Evolutionary conservation across 2,113 vertebrate species (phyloP), one percentile per base, ranked within the genome.

Genomic region (Excalfactoria chinensis): DNA sequence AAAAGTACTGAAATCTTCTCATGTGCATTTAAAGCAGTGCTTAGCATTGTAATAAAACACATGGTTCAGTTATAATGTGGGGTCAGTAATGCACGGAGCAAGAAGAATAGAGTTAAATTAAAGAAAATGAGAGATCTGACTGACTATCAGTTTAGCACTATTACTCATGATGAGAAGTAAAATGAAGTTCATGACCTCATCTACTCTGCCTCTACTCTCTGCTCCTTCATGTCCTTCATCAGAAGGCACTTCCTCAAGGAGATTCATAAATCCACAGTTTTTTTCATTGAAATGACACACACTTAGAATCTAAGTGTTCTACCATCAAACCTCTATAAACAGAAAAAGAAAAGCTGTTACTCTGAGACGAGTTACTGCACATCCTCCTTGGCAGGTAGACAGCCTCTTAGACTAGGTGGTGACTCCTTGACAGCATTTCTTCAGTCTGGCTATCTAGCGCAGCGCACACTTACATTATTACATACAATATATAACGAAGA

Each of bases 101-200:
- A 89, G 91, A 86, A 96, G 93, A 88, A 93, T 71, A 77, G 75
- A 12, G 35, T 96, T 96, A 96, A 95, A 96, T 95, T 96, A 96
- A 95, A 89, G 94, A 94, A 96, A 96, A 96, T 93, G 94, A 93
- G 93, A 88, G 93, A 80, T 85, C 75, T 89, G 92, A 94, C 92
- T 90, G 95, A 85, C 93, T 94, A 95, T 95, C 93, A 84, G 91
- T 95, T 95, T 96, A 91, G 93, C 95, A 69, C 82, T 96, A 93
- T 97, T 94, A 94, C 93, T 96, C 86, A 78, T 75, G 89, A 95
- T 84, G 89, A 86, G 82, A 93, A 93, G 79, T 86, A 92, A 95
- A 95, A 96, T 96, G 89, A 96, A 93, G 95, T 90, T 93, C 87
- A 56, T 72, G 91, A 95, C 95, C 94, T 49, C 77, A 93, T 94